Evolutionary conservation across 1,140 invertebrate species (phyloP).

Genomic region (Halictus rubicundus): DNA sequence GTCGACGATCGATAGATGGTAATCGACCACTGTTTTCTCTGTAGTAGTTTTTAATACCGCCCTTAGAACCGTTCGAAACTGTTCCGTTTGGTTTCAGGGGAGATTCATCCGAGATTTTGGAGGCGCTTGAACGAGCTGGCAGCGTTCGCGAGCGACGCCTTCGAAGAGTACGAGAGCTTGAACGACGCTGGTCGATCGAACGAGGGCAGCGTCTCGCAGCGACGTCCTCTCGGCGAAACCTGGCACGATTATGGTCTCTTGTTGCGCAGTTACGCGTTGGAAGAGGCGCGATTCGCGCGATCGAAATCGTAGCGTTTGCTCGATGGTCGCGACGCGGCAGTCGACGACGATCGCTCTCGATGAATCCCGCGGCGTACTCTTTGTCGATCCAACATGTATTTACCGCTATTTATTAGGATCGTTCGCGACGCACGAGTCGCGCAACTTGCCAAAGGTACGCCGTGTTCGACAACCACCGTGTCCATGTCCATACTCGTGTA

Average conservation of each 20-base stretch:
- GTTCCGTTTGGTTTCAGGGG: conserved; percentile 27
- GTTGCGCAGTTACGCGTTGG: conserved; percentile 66
- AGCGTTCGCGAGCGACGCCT: conserved; percentile 57
- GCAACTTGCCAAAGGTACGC: not conserved
- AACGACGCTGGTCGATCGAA: conserved; percentile 37
- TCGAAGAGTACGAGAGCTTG: conserved; percentile 61
- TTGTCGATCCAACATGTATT: not conserved
- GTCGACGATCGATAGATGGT: not conserved
- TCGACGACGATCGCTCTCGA: not conserved
- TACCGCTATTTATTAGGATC: not conserved
- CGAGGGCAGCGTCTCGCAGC: conserved; percentile 53
- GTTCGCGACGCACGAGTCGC: not conserved
- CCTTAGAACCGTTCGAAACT: not conserved
- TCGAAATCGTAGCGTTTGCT: not conserved
- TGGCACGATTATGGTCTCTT: conserved; percentile 66
- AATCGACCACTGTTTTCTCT: not conserved
- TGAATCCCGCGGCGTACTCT: not conserved
- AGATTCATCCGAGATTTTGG: not conserved
- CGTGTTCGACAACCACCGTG: not conserved
- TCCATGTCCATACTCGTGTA: no score
- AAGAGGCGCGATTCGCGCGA: conserved; percentile 53
- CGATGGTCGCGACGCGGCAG: no score
- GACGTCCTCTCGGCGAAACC: conserved; percentile 53
- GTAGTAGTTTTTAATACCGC: not conserved
- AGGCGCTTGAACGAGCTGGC: conserved; percentile 63